Evolutionary conservation across 2,888 invertebrate genomes (phyloP).

Genomic region (Aquatica leii): DNA sequence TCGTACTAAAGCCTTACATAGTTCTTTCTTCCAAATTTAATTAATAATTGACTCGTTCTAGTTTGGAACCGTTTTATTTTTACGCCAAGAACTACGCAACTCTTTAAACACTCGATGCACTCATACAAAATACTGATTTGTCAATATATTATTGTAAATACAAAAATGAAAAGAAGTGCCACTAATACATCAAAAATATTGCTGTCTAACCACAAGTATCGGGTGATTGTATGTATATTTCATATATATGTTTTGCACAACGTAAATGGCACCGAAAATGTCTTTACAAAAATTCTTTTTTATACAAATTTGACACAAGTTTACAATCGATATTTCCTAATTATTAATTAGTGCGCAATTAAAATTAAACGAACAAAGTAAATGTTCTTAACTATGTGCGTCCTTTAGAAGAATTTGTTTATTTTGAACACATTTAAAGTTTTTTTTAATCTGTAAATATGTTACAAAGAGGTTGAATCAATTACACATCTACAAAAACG

Average conservation of each 20-base stretch:
- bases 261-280: conserved; percentile 30
- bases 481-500: too few species aligned
- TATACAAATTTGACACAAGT: conserved; percentile 33
- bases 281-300: conserved; percentile 26
- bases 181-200: conserved; percentile 42
- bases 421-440: not conserved
- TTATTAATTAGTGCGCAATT: conserved; percentile 7
- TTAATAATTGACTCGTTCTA: conserved; percentile 7
- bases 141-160: conserved; percentile 22
- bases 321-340: conserved; percentile 6
- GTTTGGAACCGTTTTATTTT: conserved; percentile 3
- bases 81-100: not conserved
- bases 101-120: too few species aligned
- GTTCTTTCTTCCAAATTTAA: not conserved
- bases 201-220: conserved; percentile 46
- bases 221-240: conserved; percentile 43
- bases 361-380: too few species aligned
- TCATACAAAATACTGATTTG: conserved; percentile 34
- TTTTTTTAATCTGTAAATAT: too few species aligned
- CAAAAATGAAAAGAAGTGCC: not conserved
- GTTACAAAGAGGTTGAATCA: too few species aligned
- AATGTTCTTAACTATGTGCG: too few species aligned
- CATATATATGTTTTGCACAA: conserved; percentile 27
- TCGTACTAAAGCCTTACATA: conserved; percentile 8
- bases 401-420: not conserved